A percentile compares a stretch with the other conserved stretches of the same genome.
These are phyloP conservation scores for Theropithecus gelada DNA, from an alignment of 2,113 vertebrate genomes.

Conservation along the genomic window DNA sequence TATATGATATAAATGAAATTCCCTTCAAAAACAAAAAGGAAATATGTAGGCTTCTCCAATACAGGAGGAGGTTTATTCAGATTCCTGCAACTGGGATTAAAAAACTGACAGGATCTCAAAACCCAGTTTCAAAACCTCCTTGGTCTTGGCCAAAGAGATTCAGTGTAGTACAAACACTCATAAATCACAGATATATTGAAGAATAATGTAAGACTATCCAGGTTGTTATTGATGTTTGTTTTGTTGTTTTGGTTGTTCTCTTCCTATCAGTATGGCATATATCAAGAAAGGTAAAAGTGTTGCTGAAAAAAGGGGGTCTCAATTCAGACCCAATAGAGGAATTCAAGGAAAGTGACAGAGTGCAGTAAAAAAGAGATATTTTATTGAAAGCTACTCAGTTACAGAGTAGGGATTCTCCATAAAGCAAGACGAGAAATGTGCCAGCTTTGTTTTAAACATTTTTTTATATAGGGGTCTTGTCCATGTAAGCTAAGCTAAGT, in stretches of 20 bases:
- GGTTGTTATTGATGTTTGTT: neutral
- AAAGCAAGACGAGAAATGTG: no score
- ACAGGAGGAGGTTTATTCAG: neutral
- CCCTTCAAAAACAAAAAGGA: neutral
- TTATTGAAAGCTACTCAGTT: no score
- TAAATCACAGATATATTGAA: neutral
- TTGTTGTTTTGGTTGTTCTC: neutral
- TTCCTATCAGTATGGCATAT: neutral
- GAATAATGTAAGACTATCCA: neutral
- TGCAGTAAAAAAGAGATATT: no score
- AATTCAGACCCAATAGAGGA: neutral
- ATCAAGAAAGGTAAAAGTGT: neutral
- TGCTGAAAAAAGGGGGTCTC: neutral
- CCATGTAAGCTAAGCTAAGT: no score
- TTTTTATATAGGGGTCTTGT: no score
- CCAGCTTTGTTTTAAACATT: no score
- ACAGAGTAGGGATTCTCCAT: no score
- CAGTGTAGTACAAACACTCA: neutral
- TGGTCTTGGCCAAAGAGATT: neutral
- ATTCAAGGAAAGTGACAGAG: no score
- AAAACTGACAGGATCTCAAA: neutral
- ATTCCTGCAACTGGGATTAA: neutral
- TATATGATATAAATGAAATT: neutral
- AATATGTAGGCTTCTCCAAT: neutral
- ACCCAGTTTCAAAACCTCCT: neutral